Conservation (phyloP, 2,113 vertebrate genomes). For the Mormyrus lacerda region DNA sequence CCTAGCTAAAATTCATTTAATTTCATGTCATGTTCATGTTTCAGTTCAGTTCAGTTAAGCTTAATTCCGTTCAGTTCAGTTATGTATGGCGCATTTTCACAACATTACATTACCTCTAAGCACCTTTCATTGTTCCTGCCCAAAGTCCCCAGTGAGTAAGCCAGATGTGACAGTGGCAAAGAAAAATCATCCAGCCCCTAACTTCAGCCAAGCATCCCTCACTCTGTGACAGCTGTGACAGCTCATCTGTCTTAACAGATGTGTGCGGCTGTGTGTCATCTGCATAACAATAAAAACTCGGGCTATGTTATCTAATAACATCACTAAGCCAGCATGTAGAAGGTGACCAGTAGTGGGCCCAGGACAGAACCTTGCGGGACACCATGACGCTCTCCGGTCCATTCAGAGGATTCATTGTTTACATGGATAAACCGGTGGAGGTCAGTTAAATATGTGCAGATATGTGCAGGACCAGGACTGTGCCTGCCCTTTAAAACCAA, state of each 20-base stretch:
- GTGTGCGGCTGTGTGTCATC: not conserved
- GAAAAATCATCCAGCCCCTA: not conserved
- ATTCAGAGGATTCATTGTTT: not conserved
- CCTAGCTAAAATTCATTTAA: not conserved
- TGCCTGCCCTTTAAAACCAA: no score
- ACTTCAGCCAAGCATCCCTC: not conserved
- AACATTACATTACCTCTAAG: no score
- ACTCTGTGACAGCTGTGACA: not conserved
- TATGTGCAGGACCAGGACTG: not conserved
- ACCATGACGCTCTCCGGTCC: no score
- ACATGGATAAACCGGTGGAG: not conserved
- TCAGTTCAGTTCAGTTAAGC: not conserved
- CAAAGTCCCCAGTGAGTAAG: not conserved
- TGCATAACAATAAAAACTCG: not conserved
- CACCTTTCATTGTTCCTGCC: not conserved
- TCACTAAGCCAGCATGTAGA: not conserved
- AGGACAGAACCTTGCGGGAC: not conserved
- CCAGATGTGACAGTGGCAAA: not conserved
- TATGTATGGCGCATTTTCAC: not conserved
- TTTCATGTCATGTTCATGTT: not conserved
- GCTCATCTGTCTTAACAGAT: not conserved
- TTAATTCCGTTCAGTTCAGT: not conserved
- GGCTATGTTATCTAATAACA: not conserved
- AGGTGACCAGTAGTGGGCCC: not conserved
- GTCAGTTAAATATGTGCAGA: not conserved